Percentiles rank a stretch among this genome's conserved stretches.
Evolutionary conservation across 53 echinoderm and acorn worm species (phyloP).

Genomic region (Patiria pectinifera): DNA sequence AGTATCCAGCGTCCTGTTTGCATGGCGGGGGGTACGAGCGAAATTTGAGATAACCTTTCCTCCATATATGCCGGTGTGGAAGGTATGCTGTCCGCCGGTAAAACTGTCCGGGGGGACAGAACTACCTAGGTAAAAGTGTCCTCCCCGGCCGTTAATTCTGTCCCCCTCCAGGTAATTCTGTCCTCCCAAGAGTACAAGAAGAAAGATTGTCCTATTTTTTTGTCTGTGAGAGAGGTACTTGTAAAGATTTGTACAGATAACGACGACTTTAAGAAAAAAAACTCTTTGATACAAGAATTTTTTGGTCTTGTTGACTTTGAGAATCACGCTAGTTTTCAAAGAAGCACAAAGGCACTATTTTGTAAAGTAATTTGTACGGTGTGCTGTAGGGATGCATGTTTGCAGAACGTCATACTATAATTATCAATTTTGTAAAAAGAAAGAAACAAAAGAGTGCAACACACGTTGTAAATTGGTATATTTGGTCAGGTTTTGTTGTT

Average conservation of each 20-base stretch:
- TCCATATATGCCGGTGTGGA: too few relatives aligned
- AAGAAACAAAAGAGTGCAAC: background rate
- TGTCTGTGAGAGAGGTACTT: conserved; percentile 47
- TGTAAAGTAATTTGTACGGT: conserved; percentile 64
- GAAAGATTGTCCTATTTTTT: conserved; percentile 53
- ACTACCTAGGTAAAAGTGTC: too few relatives aligned
- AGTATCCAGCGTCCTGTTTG: too few relatives aligned
- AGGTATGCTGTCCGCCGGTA: too few relatives aligned
- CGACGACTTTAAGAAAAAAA: conserved; percentile 36
- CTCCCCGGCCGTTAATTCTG: too few relatives aligned
- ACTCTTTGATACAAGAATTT: conserved; percentile 28
- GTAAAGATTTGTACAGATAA: conserved; percentile 62
- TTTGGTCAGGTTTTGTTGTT: background rate
- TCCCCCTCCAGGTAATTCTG: too few relatives aligned
- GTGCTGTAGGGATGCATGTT: conserved; percentile 53
- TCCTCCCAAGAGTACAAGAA: conserved; percentile 36
- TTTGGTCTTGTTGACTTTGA: conserved; percentile 39
- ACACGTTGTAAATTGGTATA: background rate
- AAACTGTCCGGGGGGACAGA: too few relatives aligned
- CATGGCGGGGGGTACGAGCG: too few relatives aligned
- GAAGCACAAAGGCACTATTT: conserved; percentile 58
- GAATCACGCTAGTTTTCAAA: conserved; percentile 59
- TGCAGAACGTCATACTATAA: conserved; percentile 14
- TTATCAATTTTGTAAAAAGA: conserved; percentile 30
- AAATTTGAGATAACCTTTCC: too few relatives aligned